These are phyloP conservation scores for Diachasmimorpha longicaudata DNA, from an alignment of 1,140 invertebrate species.

Conservation along the genomic window DNA sequence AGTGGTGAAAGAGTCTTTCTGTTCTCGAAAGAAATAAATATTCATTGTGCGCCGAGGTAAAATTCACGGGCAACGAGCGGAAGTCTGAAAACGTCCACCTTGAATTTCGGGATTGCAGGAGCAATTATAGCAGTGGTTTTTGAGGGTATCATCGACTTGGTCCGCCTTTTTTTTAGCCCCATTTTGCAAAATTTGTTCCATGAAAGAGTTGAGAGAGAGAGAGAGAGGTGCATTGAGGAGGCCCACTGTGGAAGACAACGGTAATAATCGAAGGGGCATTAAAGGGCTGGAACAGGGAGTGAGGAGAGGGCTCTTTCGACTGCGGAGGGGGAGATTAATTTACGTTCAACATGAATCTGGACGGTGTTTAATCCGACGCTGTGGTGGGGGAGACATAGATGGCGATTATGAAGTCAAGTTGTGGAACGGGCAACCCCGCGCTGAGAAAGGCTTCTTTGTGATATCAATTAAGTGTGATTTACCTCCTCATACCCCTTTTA, in stretches of 20 bases:
- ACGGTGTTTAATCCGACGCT: conserved; percentile 45
- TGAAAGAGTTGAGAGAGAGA: not conserved
- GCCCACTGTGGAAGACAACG: conserved; percentile 39
- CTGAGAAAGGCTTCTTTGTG: conserved; percentile 46
- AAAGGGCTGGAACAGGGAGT: not conserved
- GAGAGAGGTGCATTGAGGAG: conserved; percentile 14
- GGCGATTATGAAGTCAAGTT: conserved; percentile 53
- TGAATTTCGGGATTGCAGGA: not conserved
- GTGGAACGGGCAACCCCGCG: conserved; percentile 30
- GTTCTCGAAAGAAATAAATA: conserved; percentile 13
- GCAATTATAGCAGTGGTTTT: not conserved
- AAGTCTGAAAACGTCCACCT: conserved; percentile 8
- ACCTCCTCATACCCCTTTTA: conserved; percentile 30
- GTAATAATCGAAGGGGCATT: conserved; percentile 44
- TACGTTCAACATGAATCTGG: conserved; percentile 52
- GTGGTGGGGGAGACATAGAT: conserved; percentile 31
- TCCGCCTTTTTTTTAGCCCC: not conserved
- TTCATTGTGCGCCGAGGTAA: not conserved
- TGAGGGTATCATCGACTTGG: not conserved
- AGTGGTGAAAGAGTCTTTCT: conserved; percentile 15
- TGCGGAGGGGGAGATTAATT: conserved; percentile 43
- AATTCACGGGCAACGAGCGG: not conserved
- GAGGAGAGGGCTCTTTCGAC: conserved; percentile 11
- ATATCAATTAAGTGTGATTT: conserved; percentile 59
- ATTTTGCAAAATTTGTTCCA: not conserved